Evolutionary conservation across 2,113 vertebrate species (phyloP).

Genomic region (Chlorodrepanis virens): DNA sequence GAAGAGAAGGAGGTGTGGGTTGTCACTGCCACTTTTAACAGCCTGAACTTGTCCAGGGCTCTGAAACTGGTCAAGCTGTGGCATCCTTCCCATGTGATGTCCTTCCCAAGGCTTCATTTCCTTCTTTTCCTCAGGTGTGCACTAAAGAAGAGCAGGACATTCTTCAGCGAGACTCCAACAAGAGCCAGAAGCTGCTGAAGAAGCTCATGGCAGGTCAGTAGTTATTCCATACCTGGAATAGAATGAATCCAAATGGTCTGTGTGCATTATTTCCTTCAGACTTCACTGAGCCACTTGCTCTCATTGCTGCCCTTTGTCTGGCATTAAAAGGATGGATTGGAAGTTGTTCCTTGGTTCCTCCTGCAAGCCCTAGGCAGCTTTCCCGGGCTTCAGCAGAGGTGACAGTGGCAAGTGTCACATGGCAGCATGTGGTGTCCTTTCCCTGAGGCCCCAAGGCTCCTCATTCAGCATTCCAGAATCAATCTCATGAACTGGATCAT

Average conservation of each 20-base stretch:
- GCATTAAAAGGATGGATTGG: neutral
- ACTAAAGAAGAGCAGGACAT: slow-evolving; percentile 94
- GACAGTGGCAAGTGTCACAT: neutral
- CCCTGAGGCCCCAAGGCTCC: neutral
- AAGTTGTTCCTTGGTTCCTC: neutral
- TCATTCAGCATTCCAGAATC: neutral
- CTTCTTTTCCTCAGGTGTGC: slow-evolving; percentile 81
- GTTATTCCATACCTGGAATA: neutral
- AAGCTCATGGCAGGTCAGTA: slow-evolving; percentile 90
- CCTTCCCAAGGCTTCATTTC: neutral
- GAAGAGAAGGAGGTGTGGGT: neutral
- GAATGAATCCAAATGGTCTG: neutral
- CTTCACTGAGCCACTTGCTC: neutral
- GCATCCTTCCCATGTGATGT: neutral
- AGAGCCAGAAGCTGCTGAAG: slow-evolving; percentile 94
- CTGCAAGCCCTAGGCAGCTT: neutral
- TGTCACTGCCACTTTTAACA: neutral
- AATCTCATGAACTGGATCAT: neutral
- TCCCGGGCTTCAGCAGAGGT: neutral
- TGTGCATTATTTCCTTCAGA: neutral
- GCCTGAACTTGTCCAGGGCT: neutral
- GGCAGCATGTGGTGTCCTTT: neutral
- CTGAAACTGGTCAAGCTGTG: neutral
- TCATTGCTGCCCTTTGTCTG: fast-evolving
- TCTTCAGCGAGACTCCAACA: slow-evolving; percentile 93